These are phyloP conservation scores for Chelidonichthys spinosus DNA, from an alignment of 2,797 vertebrate genomes.

Conservation along the genomic window DNA sequence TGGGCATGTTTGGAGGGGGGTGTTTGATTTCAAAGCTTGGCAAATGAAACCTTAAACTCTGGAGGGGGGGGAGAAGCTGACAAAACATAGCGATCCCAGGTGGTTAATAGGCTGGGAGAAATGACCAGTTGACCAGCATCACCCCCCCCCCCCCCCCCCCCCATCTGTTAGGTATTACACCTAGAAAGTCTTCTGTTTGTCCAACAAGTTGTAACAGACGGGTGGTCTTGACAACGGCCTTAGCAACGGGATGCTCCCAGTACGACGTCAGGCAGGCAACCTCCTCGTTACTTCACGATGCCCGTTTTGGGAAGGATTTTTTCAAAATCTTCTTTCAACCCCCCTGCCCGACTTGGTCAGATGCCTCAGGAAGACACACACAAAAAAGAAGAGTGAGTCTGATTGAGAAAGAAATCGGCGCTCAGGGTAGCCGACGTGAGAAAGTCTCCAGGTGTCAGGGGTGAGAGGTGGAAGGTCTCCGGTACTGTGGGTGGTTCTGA, in stretches of 20 bases:
- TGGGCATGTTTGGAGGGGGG: slow-evolving; percentile 49
- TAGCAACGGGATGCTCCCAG: slow-evolving; percentile 10
- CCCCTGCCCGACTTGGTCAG: slow-evolving; percentile 4
- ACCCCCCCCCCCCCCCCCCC: slow-evolving; percentile 77
- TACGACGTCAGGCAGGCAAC: slow-evolving; percentile 28
- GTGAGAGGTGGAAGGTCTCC: slow-evolving; percentile 82
- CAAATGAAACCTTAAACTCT: slow-evolving; percentile 83
- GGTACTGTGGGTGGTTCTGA: slow-evolving; percentile 81
- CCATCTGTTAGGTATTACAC: slow-evolving; percentile 88
- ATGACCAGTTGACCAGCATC: slow-evolving; percentile 87
- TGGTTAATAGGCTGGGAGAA: slow-evolving; percentile 85
- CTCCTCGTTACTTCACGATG: slow-evolving; percentile 36
- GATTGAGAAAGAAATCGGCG: slow-evolving; percentile 48
- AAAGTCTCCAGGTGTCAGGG: slow-evolving; percentile 78
- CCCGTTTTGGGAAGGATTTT: slow-evolving; percentile 17
- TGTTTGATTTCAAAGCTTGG: slow-evolving; percentile 83
- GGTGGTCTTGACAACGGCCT: slow-evolving; percentile 82
- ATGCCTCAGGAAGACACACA: slow-evolving; percentile 40
- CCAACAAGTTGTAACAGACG: slow-evolving; percentile 78
- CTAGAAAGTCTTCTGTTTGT: slow-evolving; percentile 81
- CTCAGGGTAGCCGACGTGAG: slow-evolving; percentile 52
- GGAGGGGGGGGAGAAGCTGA: slow-evolving; percentile 77
- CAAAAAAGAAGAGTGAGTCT: slow-evolving; percentile 48
- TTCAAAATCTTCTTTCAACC: slow-evolving; percentile 49
- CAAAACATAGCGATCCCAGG: slow-evolving; percentile 86